Percentiles rank a stretch among this genome's conserved stretches.
phyloP scores from a whole-genome alignment of 2,113 vertebrate species.

The Chitala chitala region DNA sequence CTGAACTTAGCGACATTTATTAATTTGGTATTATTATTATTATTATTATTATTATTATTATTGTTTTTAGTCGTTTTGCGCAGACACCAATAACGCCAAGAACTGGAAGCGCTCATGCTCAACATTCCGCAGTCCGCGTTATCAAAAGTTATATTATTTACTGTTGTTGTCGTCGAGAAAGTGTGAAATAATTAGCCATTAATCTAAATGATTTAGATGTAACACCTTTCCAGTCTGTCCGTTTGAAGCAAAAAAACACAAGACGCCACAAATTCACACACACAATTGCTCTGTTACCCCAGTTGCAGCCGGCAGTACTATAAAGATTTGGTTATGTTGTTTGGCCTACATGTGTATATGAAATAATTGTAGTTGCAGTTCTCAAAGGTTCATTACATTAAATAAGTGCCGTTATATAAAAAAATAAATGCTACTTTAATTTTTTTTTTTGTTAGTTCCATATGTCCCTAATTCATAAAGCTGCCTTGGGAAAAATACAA shows the following conservation, averaged over 20 bases:
- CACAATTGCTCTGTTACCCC: not conserved
- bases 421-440: conserved; percentile 3
- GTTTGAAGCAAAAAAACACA: not conserved
- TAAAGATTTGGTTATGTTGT: not conserved
- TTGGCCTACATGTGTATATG: not conserved
- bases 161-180: not conserved
- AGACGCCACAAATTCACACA: not conserved
- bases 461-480: no score
- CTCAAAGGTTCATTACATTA: not conserved
- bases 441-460: no score
- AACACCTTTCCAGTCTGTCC: not conserved
- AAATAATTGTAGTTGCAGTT: not conserved
- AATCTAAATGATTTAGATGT: not conserved
- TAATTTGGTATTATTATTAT: no score
- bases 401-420: no score
- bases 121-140: no score
- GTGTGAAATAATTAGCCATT: not conserved
- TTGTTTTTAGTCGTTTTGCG: not conserved
- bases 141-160: not conserved
- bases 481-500: no score
- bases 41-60: no score
- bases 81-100: not conserved
- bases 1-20: not conserved
- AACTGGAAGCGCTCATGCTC: not conserved
- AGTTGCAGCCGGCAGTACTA: not conserved